A percentile compares a stretch with the other conserved stretches of the same genome.
Evolutionary conservation across 2,113 vertebrate species (phyloP).

Genomic region (Heptranchias perlo): DNA sequence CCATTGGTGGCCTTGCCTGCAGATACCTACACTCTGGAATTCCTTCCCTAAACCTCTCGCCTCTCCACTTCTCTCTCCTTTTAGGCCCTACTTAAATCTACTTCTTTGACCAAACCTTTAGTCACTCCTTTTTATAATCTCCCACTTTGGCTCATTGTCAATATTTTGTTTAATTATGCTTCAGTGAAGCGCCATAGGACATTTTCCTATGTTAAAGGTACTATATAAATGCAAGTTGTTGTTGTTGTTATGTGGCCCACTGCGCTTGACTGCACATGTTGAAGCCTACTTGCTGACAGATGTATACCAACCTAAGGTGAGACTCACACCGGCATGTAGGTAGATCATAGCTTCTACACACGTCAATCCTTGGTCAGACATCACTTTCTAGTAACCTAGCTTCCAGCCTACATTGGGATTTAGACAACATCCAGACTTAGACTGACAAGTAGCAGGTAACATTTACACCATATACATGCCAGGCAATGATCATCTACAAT

Average conservation of each 20-base stretch:
- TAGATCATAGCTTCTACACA: background rate
- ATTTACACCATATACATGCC: background rate
- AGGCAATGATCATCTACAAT: background rate
- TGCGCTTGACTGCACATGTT: background rate
- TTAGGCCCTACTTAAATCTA: background rate
- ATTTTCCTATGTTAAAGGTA: background rate
- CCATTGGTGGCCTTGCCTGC: background rate
- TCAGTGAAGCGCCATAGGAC: background rate
- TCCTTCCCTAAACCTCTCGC: background rate
- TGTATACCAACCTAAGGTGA: no score
- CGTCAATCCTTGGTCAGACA: background rate
- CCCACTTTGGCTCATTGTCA: background rate
- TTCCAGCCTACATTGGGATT: background rate
- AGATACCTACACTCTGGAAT: background rate
- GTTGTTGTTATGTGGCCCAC: background rate
- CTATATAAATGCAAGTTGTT: background rate
- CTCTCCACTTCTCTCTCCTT: background rate
- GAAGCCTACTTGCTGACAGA: background rate
- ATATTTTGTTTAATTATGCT: background rate
- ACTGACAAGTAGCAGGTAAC: background rate
- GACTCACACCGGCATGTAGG: background rate
- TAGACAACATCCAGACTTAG: background rate
- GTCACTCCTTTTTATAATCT: background rate
- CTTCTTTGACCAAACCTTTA: background rate
- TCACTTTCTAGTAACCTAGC: background rate